Conservation (phyloP, 2,888 invertebrate species). For the Tachina grossa region DNA sequence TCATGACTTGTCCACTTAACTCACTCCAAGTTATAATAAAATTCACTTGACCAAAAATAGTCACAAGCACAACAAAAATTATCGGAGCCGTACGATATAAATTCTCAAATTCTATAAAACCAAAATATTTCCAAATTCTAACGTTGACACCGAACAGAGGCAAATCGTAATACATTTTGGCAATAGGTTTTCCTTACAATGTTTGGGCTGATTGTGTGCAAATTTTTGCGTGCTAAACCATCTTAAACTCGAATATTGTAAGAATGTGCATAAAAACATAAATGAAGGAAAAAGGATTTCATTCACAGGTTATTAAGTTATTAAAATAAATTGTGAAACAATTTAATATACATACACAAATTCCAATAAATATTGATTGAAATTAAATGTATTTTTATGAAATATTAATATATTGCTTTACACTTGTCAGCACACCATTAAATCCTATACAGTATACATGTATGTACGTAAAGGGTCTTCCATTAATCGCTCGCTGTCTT, state of each 20-base stretch:
- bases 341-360: constrained; percentile 10
- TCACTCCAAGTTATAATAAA: constrained; percentile 50
- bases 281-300: neutral
- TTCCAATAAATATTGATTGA: constrained; percentile 3
- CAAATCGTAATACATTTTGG: constrained; percentile 65
- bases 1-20: constrained; percentile 59
- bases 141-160: constrained; percentile 69
- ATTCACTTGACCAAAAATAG: constrained; percentile 60
- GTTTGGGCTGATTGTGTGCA: neutral
- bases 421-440: neutral
- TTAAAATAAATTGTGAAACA: constrained; percentile 49
- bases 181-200: neutral
- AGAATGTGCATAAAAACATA: neutral
- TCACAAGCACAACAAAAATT: constrained; percentile 37
- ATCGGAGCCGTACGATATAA: constrained; percentile 24
- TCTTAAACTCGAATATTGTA: neutral
- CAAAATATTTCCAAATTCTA: constrained; percentile 69
- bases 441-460: neutral
- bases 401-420: constrained; percentile 2
- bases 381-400: neutral
- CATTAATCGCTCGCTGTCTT: too few species aligned
- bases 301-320: constrained; percentile 19
- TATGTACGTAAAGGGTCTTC: too few species aligned
- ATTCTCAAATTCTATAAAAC: constrained; percentile 66
- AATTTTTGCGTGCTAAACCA: neutral